These are phyloP conservation scores for Morpho deidamia DNA, from an alignment of 2,888 invertebrate genomes.

Conservation along the genomic window DNA sequence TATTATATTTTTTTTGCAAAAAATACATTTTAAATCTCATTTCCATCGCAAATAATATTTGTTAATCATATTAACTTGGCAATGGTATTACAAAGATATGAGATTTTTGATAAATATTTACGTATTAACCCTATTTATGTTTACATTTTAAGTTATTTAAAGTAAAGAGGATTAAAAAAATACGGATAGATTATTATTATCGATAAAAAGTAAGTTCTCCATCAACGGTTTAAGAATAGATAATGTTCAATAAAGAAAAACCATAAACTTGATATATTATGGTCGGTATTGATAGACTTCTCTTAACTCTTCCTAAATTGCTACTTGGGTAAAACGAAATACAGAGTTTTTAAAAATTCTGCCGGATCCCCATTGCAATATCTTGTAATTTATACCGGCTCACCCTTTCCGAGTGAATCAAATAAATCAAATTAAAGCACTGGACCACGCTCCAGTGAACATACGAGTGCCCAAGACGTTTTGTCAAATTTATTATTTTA, in stretches of 20 bases:
- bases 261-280: neutral
- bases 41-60: no score
- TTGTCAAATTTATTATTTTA: conserved; percentile 78
- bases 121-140: no score
- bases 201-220: neutral
- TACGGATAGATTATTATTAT: no score
- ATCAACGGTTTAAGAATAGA: neutral
- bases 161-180: no score
- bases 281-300: conserved; percentile 3
- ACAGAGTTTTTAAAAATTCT: conserved; percentile 32
- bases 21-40: no score
- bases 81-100: no score
- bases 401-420: conserved; percentile 67
- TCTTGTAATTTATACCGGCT: conserved; percentile 59
- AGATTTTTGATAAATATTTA: no score
- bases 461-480: conserved; percentile 76
- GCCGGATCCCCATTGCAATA: conserved; percentile 39
- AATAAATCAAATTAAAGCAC: conserved; percentile 77
- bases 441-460: conserved; percentile 62
- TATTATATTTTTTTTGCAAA: no score
- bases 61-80: no score
- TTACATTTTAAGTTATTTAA: no score
- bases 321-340: conserved; percentile 26
- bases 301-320: conserved; percentile 35
- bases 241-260: neutral